phyloP scores from a whole-genome alignment of 2,888 invertebrate genomes.

The Acleris sparsana region DNA sequence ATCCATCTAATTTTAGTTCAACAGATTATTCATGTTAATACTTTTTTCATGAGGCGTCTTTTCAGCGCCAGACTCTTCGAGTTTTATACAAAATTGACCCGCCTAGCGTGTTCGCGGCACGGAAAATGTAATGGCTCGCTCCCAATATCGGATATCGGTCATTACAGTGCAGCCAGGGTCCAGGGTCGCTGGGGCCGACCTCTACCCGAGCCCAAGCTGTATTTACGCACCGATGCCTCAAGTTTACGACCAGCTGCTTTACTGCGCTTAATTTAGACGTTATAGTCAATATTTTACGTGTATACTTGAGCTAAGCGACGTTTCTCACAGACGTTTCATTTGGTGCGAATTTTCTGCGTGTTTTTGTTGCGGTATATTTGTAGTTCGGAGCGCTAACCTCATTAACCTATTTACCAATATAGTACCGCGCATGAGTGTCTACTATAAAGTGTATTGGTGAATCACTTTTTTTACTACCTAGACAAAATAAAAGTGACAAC shows the following conservation, averaged over 20 bases:
- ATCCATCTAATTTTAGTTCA: no score
- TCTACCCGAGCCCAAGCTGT: conserved; percentile 9
- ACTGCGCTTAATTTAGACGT: conserved; percentile 36
- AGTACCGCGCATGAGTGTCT: no score
- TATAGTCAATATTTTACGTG: conserved; percentile 36
- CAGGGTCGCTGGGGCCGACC: conserved; percentile 22
- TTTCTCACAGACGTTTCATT: conserved; percentile 19
- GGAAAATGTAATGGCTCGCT: conserved; percentile 13
- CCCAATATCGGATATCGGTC: conserved; percentile 36
- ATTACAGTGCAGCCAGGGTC: conserved; percentile 36
- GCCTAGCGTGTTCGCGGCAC: conserved; percentile 3
- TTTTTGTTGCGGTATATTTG: no score
- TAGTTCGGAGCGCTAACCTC: no score
- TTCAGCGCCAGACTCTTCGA: no score
- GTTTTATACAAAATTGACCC: no score
- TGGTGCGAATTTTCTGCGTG: conserved; percentile 3
- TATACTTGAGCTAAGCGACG: conserved; percentile 28
- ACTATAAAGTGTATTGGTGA: no score
- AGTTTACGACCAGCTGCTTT: conserved; percentile 32
- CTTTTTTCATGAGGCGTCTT: no score
- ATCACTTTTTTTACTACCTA: no score
- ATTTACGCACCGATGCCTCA: conserved; percentile 33
- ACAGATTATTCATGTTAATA: no score
- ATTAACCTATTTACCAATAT: no score
- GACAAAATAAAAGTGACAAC: no score